Conservation (phyloP, 1,140 invertebrate species). For the Rhopalosiphum padi region DNA sequence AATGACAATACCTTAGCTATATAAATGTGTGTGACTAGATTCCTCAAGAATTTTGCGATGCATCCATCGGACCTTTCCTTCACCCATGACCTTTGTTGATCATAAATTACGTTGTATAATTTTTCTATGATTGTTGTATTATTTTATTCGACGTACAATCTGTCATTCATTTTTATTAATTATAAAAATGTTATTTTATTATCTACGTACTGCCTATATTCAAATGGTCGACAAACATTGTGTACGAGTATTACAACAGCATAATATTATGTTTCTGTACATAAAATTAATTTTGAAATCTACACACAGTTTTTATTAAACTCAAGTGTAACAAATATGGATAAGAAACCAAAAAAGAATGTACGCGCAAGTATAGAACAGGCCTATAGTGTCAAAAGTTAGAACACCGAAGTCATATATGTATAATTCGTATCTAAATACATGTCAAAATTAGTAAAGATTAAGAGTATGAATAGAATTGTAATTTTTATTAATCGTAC, state of each 20-base stretch:
- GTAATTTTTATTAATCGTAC: too few relatives aligned
- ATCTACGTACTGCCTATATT: not conserved
- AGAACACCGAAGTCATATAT: too few relatives aligned
- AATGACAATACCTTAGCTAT: not conserved
- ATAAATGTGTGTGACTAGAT: not conserved
- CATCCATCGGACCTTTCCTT: conserved; percentile 13
- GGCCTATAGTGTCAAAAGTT: too few relatives aligned
- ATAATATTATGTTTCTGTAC: not conserved
- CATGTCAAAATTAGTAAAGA: too few relatives aligned
- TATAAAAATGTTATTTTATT: not conserved
- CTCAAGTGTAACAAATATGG: not conserved
- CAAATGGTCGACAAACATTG: not conserved
- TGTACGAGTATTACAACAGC: not conserved
- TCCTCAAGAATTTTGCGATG: not conserved
- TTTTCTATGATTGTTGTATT: not conserved
- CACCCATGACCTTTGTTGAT: conserved; percentile 33
- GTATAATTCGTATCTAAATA: too few relatives aligned
- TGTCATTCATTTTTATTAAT: not conserved
- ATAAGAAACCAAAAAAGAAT: not conserved
- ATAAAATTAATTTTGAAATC: not conserved
- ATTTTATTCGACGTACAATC: not conserved
- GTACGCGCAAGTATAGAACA: not conserved
- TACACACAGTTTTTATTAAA: not conserved
- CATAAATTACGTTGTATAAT: conserved; percentile 26
- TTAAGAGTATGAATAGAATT: too few relatives aligned